Evolutionary conservation across 1,140 invertebrate genomes (phyloP).

Genomic region (Bursaphelenchus mucronatus): DNA sequence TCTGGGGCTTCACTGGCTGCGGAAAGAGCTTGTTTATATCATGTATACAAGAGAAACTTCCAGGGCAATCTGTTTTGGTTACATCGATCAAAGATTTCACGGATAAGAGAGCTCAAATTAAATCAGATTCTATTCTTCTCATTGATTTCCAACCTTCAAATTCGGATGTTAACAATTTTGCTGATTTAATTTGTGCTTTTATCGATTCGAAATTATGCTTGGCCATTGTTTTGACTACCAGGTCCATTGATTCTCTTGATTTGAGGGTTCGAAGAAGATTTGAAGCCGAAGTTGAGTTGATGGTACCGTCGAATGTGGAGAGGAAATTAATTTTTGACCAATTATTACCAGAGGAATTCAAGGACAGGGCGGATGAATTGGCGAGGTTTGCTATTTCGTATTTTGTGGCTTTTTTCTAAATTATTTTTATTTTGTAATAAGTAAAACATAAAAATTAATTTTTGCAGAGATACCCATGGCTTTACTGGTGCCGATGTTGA

Average conservation of each 20-base stretch:
- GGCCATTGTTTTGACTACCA: constrained; percentile 27
- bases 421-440: background rate
- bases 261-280: constrained; percentile 35
- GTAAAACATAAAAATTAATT: constrained; percentile 18
- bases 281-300: constrained; percentile 37
- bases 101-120: background rate
- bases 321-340: constrained; percentile 37
- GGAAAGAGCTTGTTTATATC: constrained; percentile 39
- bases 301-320: constrained; percentile 38
- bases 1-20: constrained; percentile 44
- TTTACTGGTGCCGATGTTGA: constrained; percentile 46
- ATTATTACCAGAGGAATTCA: constrained; percentile 7
- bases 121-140: constrained; percentile 6
- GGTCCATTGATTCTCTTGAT: constrained; percentile 31
- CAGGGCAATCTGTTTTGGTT: constrained; percentile 11
- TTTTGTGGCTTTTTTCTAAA: too few relatives aligned
- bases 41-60: background rate
- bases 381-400: background rate
- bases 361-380: constrained; percentile 15
- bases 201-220: constrained; percentile 14
- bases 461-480: constrained; percentile 44
- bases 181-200: constrained; percentile 27
- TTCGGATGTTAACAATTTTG: constrained; percentile 1
- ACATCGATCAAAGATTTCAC: constrained; percentile 6
- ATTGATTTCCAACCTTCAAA: constrained; percentile 25